These are phyloP conservation scores for Cataglyphis livida DNA, from an alignment of 2,888 invertebrate species.

Conservation along the genomic window DNA sequence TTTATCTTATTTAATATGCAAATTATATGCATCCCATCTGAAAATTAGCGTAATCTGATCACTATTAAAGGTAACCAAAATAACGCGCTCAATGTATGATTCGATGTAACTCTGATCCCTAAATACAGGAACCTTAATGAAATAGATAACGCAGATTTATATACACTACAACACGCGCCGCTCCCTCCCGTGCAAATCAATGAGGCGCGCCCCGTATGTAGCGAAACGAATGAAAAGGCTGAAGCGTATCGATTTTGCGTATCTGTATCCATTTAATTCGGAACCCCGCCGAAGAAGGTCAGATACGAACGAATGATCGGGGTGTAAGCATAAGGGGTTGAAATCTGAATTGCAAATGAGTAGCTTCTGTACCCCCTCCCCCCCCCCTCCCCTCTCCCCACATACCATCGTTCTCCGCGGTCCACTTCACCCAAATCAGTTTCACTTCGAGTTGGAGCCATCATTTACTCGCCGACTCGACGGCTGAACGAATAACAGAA, in stretches of 20 bases:
- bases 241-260: slow-evolving; percentile 75
- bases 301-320: slow-evolving; percentile 62
- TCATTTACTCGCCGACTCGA: slow-evolving; percentile 72
- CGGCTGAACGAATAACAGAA: slow-evolving; percentile 69
- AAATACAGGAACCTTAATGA: slow-evolving; percentile 26
- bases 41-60: slow-evolving; percentile 48
- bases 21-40: slow-evolving; percentile 29
- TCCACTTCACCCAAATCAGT: slow-evolving; percentile 76
- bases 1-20: not conserved
- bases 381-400: slow-evolving; percentile 31
- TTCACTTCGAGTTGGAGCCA: slow-evolving; percentile 77
- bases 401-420: slow-evolving; percentile 40
- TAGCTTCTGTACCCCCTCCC: slow-evolving; percentile 57
- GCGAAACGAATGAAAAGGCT: slow-evolving; percentile 52
- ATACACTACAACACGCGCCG: slow-evolving; percentile 24
- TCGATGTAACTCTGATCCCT: slow-evolving; percentile 49
- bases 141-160: slow-evolving; percentile 57
- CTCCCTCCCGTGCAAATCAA: slow-evolving; percentile 40
- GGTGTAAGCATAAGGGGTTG: slow-evolving; percentile 79
- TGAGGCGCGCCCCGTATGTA: slow-evolving; percentile 19
- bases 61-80: slow-evolving; percentile 10
- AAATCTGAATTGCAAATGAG: slow-evolving; percentile 82
- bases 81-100: slow-evolving; percentile 29
- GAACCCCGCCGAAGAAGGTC: slow-evolving; percentile 70
- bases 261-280: slow-evolving; percentile 78